Evolutionary conservation across 1,140 invertebrate species (phyloP), one percentile per base, ranked within the genome.

Genomic region (Planococcus citri): DNA sequence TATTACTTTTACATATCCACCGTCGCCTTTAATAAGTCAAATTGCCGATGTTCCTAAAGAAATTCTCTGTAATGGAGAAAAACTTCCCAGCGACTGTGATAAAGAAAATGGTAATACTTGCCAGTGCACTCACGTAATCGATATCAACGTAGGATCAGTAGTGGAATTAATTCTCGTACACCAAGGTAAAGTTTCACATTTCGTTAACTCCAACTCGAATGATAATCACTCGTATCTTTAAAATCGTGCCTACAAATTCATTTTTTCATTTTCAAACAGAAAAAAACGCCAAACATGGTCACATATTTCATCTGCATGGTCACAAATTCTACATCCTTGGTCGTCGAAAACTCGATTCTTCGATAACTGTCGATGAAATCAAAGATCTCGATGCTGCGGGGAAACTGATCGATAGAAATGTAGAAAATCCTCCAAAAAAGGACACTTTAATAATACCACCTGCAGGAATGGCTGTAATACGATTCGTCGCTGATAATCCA

Each of bases 51-150:
- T 64, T 64, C 60, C 60, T 22, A 12, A 2, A 24, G 60, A 64
- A 24, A 10, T 25, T 25, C 10, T 25, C 10, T 64, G 60, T 64
- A 64, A 64, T 17, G 22, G 20, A 6, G 25, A 64, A 24, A 64
- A 64, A 4, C 20, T 64, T 25, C 60, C 60, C 1, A n/a, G 21
- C 6, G 17, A 58, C 21, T 64, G 60, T 64, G 21, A 25, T 64
- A 24, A 27, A 64, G 17, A 64, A 9, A 64, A 64, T 12, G 17
- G 4, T 17, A 20, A 9, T 14, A 25, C 24, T 24, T 64, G 60
- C 20, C 60, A 64, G 60, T 64, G 60, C 60, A 64, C 60, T 64
- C 60, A 64, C 25, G 60, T 64, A 27, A 27, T 27, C 17, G 60
- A 64, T 25, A 64, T 64, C 3, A 12, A 2, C 8, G 10, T 64